A percentile compares a stretch with the other conserved stretches of the same genome.
These are phyloP conservation scores for Exaiptasia diaphana DNA, from an alignment of 64 coral and sea anemone genomes.

Conservation along the genomic window DNA sequence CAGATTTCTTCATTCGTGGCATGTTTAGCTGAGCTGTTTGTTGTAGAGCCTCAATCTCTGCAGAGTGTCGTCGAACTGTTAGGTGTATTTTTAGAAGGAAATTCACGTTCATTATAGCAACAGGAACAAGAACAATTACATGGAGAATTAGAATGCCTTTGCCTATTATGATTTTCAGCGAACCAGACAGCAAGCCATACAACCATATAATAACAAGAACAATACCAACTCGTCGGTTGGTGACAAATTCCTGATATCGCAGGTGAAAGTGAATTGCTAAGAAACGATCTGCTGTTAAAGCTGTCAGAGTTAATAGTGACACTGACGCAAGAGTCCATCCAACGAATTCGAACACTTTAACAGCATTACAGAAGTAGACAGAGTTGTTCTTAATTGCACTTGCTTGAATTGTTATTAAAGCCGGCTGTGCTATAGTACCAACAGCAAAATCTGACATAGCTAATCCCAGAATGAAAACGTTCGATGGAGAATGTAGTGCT, in stretches of 20 bases:
- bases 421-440: slow-evolving; percentile 2
- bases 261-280: slow-evolving; percentile 44
- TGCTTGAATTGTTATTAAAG: background rate
- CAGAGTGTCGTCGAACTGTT: slow-evolving; percentile 17
- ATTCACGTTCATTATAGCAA: slow-evolving; percentile 1
- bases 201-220: slow-evolving; percentile 14
- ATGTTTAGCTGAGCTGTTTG: background rate
- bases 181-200: background rate
- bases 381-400: background rate
- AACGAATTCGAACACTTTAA: background rate
- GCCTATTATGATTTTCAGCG: background rate
- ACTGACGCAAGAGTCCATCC: background rate
- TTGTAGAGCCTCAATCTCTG: slow-evolving; percentile 28
- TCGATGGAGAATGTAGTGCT: slow-evolving; percentile 23
- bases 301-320: slow-evolving; percentile 20
- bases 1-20: slow-evolving; percentile 19
- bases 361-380: background rate
- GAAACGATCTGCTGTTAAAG: slow-evolving; percentile 45
- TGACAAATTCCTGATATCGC: slow-evolving; percentile 51
- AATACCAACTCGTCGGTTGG: slow-evolving; percentile 1
- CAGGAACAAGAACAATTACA: background rate
- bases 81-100: slow-evolving; percentile 52
- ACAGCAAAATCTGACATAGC: slow-evolving; percentile 19
- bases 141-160: slow-evolving; percentile 1
- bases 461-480: slow-evolving; percentile 18